Evolutionary conservation across 2,113 vertebrate genomes (phyloP).

Genomic region (Cichladusa arquata): DNA sequence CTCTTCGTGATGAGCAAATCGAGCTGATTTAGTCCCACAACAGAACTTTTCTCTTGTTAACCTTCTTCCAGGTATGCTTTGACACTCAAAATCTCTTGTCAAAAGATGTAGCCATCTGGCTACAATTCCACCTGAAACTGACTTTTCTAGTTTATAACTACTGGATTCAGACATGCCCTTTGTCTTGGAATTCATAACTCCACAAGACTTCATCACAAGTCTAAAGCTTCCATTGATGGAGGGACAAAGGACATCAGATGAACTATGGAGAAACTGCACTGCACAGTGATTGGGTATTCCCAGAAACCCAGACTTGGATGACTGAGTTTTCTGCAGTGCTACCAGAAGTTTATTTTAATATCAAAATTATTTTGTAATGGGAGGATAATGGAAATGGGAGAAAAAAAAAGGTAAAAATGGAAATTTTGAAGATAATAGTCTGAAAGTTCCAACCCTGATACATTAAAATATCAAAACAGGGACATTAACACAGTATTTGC

Average conservation of each 20-base stretch:
- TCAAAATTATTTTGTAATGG: neutral
- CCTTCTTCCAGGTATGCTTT: neutral
- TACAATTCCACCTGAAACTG: neutral
- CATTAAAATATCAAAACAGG: neutral
- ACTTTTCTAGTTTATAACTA: neutral
- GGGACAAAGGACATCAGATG: neutral
- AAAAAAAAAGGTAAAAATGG: neutral
- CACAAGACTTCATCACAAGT: neutral
- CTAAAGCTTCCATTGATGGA: neutral
- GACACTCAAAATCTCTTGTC: neutral
- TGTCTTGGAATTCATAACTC: neutral
- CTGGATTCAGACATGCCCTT: neutral
- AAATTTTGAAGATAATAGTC: neutral
- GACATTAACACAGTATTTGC: neutral
- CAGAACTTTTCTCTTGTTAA: neutral
- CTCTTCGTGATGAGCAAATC: neutral
- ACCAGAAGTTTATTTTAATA: neutral
- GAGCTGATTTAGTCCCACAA: neutral
- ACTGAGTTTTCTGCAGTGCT: neutral
- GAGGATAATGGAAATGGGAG: neutral
- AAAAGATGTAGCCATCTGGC: neutral
- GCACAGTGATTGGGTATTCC: neutral
- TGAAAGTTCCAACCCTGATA: neutral
- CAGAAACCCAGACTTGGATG: neutral
- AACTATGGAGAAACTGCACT: neutral